Conservation (phyloP, 2,888 invertebrate genomes). For the Metallyticus violacea region DNA sequence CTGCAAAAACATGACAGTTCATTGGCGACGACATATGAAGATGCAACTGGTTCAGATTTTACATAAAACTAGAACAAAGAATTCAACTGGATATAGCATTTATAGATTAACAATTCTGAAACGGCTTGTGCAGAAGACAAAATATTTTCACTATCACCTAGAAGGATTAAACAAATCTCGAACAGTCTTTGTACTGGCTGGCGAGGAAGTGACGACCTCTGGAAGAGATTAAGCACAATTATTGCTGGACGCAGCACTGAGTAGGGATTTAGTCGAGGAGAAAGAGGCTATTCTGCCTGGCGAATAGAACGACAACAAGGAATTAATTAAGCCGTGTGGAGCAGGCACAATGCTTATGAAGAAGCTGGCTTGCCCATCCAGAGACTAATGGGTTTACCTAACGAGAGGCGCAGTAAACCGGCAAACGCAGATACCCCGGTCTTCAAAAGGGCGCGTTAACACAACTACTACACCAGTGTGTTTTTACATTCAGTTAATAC, state of each 20-base stretch:
- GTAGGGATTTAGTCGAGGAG: background rate
- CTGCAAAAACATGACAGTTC: no score
- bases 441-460: background rate
- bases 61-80: no score
- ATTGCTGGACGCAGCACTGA: background rate
- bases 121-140: background rate
- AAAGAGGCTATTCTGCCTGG: background rate
- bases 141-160: background rate
- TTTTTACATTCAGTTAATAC: background rate
- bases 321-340: constrained; percentile 5
- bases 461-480: no score
- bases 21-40: no score
- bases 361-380: background rate
- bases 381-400: background rate
- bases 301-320: constrained; percentile 4
- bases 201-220: background rate
- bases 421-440: no score
- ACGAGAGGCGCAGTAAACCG: background rate
- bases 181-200: no score
- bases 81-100: background rate
- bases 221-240: constrained; percentile 18
- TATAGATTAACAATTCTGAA: no score
- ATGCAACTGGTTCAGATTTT: no score
- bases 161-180: background rate
- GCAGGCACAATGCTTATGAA: background rate